These are phyloP conservation scores for Bolinopsis microptera DNA, from an alignment of 37 sponge, comb jelly and placozoan genomes.

Conservation along the genomic window DNA sequence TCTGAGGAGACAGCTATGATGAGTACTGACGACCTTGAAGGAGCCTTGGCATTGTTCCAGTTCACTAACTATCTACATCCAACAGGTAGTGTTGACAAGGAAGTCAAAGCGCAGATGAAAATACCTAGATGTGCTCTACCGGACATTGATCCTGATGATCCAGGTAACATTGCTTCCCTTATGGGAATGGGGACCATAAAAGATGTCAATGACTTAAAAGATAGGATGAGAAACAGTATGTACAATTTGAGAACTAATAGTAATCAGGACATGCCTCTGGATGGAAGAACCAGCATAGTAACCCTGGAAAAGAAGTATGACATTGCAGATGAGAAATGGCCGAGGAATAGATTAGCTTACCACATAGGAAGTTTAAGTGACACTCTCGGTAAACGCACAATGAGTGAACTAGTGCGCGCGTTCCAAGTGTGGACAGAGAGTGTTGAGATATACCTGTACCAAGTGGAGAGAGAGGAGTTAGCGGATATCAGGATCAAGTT, in stretches of 20 bases:
- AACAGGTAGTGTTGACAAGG: not conserved
- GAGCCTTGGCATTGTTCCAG: constrained; percentile 25
- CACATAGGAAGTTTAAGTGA: constrained; percentile 3
- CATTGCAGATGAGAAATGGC: not conserved
- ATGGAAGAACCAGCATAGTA: not conserved
- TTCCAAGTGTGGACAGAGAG: constrained; percentile 13
- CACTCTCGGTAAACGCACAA: not conserved
- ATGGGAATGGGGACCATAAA: not conserved
- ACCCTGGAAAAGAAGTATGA: not conserved
- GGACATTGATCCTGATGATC: constrained; percentile 22
- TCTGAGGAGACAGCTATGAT: not conserved
- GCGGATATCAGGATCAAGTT: constrained; percentile 44
- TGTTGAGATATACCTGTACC: not conserved
- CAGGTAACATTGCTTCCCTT: not conserved
- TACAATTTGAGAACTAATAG: too few species aligned
- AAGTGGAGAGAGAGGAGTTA: not conserved
- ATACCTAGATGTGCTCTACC: constrained; percentile 38
- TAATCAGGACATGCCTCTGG: not conserved
- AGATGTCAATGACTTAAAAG: not conserved
- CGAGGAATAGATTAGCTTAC: not conserved
- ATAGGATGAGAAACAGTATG: not conserved
- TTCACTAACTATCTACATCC: not conserved
- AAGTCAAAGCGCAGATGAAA: not conserved
- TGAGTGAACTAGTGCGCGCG: not conserved
- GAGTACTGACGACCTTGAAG: constrained; percentile 1